These are phyloP conservation scores for Cyphomyrus plagiostoma DNA, from an alignment of 2,113 vertebrate genomes.

Conservation along the genomic window DNA sequence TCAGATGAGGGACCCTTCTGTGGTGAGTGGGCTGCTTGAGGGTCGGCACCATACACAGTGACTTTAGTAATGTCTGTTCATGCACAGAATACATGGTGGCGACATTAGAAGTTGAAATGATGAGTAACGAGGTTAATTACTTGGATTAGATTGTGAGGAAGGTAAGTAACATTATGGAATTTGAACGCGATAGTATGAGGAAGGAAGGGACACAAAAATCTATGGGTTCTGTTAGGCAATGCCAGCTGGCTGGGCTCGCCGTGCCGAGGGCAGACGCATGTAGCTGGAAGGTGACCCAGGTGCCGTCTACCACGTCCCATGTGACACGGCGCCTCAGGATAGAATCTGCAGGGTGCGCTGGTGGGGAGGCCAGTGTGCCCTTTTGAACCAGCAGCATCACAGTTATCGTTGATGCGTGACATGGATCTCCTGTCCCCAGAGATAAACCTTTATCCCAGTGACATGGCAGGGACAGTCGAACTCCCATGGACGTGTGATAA, in stretches of 20 bases:
- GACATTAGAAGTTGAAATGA: neutral
- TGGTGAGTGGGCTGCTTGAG: constrained; percentile 50
- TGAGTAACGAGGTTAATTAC: neutral
- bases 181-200: neutral
- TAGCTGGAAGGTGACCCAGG: neutral
- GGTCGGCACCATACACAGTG: neutral
- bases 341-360: neutral
- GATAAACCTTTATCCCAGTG: neutral
- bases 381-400: neutral
- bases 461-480: neutral
- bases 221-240: neutral
- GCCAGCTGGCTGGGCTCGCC: neutral
- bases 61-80: neutral
- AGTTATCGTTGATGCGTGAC: neutral
- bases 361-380: neutral
- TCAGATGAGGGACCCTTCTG: constrained; percentile 79
- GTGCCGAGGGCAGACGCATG: neutral
- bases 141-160: neutral
- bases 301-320: neutral
- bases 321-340: neutral
- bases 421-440: no score
- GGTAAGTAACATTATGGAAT: neutral
- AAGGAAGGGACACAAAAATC: neutral
- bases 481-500: neutral
- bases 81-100: neutral